A percentile compares a stretch with the other conserved stretches of the same genome.
Evolutionary conservation across 2,888 invertebrate species (phyloP).

Genomic region (Empis livida): DNA sequence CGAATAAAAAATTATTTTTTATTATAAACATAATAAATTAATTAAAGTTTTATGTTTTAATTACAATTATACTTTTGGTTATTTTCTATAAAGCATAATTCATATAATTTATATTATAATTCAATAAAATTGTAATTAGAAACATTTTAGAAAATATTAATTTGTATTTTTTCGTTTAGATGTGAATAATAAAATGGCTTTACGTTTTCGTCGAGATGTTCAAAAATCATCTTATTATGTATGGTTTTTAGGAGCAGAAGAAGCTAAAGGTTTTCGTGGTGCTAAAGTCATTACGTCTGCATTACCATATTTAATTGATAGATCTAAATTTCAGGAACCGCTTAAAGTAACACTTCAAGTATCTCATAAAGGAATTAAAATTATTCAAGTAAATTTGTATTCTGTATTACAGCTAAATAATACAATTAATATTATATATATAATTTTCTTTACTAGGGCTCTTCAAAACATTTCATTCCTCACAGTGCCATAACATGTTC

Average conservation of each 20-base stretch:
- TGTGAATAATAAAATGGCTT: conserved; percentile 47
- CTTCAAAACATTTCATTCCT: conserved; percentile 88
- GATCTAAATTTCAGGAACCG: conserved; percentile 74
- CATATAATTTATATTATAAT: no score
- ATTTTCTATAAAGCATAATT: no score
- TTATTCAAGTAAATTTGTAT: conserved; percentile 60
- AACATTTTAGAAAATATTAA: no score
- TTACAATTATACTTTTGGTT: no score
- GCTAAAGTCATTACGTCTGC: conserved; percentile 77
- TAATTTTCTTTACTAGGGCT: conserved; percentile 24
- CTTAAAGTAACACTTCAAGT: conserved; percentile 85
- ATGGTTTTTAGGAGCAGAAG: conserved; percentile 92
- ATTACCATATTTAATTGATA: conserved; percentile 67
- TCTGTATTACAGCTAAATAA: no score
- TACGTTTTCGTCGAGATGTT: conserved; percentile 70
- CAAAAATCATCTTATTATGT: conserved; percentile 86
- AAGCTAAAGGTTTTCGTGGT: conserved; percentile 77
- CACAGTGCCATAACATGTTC: conserved; percentile 88
- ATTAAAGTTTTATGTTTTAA: no score
- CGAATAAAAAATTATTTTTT: no score
- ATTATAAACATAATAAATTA: no score
- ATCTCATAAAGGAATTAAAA: conserved; percentile 86
- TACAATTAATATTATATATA: neutral
- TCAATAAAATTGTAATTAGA: no score
- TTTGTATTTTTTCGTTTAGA: no score